These are phyloP conservation scores for Marasmarcha lunaedactyla DNA, from an alignment of 2,888 invertebrate genomes.

Conservation along the genomic window DNA sequence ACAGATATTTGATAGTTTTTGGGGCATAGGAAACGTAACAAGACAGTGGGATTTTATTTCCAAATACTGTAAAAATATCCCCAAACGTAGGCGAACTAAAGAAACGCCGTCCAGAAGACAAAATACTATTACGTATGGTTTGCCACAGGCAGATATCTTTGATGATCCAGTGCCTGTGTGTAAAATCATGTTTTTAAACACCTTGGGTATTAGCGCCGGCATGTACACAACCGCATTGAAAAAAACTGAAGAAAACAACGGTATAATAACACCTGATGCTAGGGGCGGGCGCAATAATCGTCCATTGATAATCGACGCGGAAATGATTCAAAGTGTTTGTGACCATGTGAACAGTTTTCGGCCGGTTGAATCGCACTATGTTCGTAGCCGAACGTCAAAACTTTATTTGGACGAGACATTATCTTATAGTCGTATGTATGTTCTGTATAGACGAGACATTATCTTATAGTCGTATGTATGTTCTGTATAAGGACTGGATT, in stretches of 20 bases:
- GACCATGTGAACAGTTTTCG: slow-evolving; percentile 3
- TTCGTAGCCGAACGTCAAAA: no score
- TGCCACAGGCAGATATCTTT: background rate
- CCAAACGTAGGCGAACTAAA: slow-evolving; percentile 3
- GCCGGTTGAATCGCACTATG: no score
- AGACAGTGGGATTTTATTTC: background rate
- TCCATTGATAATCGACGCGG: background rate
- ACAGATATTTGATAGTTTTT: slow-evolving; percentile 1
- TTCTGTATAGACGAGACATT: no score
- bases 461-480: background rate
- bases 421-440: no score
- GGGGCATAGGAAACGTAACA: background rate
- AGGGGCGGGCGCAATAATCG: background rate
- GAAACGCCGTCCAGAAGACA: slow-evolving; percentile 1
- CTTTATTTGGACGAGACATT: no score
- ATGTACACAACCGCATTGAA: slow-evolving; percentile 1
- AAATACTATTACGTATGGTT: background rate
- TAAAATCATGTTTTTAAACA: slow-evolving; percentile 4
- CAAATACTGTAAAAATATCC: slow-evolving; percentile 1
- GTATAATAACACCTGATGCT: background rate
- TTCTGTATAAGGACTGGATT: slow-evolving; percentile 3
- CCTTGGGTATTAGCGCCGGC: background rate
- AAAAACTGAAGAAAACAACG: background rate
- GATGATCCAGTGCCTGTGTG: slow-evolving; percentile 2
- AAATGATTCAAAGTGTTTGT: slow-evolving; percentile 4